Percentiles rank a stretch among this genome's conserved stretches.
Conservation (phyloP, 2,888 invertebrate genomes). For the Limnephilus rhombicus region DNA sequence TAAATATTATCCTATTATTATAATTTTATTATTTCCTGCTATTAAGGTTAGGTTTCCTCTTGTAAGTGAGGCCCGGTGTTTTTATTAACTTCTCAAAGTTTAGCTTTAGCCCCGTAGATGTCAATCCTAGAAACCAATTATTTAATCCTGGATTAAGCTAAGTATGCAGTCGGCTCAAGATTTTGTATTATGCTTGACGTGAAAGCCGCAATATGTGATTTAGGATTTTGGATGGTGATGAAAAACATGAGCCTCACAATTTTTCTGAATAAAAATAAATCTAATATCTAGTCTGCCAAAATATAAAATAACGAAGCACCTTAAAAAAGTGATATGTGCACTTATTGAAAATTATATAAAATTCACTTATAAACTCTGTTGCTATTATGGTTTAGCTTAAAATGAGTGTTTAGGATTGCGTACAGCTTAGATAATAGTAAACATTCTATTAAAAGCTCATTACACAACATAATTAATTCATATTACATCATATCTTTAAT, state of each 20-base stretch:
- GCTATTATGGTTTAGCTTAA: constrained; percentile 34
- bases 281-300: constrained; percentile 5
- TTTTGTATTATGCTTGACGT: neutral
- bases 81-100: neutral
- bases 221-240: neutral
- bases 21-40: neutral
- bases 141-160: neutral
- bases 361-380: constrained; percentile 4
- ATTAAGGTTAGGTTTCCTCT: neutral
- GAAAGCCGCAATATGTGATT: neutral
- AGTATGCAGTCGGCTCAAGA: neutral
- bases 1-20: neutral
- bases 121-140: neutral
- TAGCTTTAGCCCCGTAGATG: neutral
- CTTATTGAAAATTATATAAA: constrained; percentile 13
- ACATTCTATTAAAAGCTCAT: constrained; percentile 45
- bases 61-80: neutral
- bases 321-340: constrained; percentile 34
- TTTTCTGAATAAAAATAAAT: neutral
- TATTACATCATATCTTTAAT: constrained; percentile 26
- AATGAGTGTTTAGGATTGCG: constrained; percentile 25
- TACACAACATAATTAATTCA: constrained; percentile 8
- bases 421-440: constrained; percentile 35
- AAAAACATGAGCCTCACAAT: neutral
- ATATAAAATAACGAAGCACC: neutral